Percentiles rank a stretch among this genome's conserved stretches.
Conservation (phyloP, 2,113 vertebrate genomes). For the Rhegmatorhina hoffmannsi region DNA sequence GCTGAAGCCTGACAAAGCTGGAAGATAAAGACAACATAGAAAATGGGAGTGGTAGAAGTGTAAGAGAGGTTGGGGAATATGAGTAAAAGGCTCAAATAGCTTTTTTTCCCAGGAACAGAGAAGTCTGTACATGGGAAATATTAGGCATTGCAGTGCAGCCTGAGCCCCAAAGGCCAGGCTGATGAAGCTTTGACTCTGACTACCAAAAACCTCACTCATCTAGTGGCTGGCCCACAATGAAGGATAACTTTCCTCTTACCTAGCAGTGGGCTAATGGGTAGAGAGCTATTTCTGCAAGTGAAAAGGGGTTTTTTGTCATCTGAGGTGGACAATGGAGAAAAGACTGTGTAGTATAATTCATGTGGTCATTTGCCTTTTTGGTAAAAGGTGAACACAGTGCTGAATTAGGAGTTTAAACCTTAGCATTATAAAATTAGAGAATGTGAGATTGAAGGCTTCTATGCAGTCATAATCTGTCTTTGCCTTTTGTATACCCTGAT, state of each 20-base stretch:
- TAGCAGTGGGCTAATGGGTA: not conserved
- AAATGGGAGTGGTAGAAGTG: not conserved
- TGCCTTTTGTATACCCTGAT: not conserved
- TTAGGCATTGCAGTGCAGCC: rapidly evolving
- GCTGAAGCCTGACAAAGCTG: not conserved
- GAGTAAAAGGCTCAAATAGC: not conserved
- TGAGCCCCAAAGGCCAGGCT: not conserved
- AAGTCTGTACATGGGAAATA: rapidly evolving
- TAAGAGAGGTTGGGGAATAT: not conserved
- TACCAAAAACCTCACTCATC: not conserved
- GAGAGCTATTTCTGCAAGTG: not conserved
- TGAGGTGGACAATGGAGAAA: not conserved
- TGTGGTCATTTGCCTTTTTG: not conserved
- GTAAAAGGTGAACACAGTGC: not conserved
- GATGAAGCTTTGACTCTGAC: not conserved
- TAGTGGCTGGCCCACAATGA: not conserved
- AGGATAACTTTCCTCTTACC: not conserved
- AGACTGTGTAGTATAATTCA: not conserved
- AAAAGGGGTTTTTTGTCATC: not conserved
- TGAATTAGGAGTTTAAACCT: not conserved
- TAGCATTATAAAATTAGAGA: not conserved
- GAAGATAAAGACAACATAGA: not conserved
- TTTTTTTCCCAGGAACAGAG: not conserved
- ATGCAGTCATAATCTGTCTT: not conserved
- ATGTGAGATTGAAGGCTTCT: not conserved